These are phyloP conservation scores for Mythimna loreyi DNA, from an alignment of 2,888 invertebrate genomes.

Conservation along the genomic window DNA sequence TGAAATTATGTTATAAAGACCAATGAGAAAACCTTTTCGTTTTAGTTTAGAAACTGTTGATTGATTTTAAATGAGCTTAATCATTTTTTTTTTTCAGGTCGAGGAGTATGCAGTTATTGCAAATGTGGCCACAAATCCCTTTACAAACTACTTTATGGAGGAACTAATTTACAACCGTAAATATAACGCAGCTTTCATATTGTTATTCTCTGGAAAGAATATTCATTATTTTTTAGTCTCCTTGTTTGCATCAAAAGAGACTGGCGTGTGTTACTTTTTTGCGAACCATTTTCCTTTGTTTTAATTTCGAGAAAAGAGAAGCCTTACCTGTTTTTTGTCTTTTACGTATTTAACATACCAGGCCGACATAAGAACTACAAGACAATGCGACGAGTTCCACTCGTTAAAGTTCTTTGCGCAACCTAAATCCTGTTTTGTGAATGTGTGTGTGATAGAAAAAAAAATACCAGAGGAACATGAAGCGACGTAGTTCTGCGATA, in stretches of 20 bases:
- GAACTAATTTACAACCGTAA: not conserved
- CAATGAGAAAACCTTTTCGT: not conserved
- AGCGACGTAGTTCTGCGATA: slow-evolving; percentile 72
- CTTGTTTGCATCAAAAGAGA: slow-evolving; percentile 10
- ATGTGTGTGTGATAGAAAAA: slow-evolving; percentile 50
- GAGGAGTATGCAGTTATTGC: not conserved
- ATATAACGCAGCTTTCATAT: not conserved
- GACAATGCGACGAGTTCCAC: slow-evolving; percentile 54
- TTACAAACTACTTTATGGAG: not conserved
- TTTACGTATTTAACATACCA: slow-evolving; percentile 52
- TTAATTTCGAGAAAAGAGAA: slow-evolving; percentile 44
- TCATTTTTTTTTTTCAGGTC: not conserved
- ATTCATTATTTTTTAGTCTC: slow-evolving; percentile 1
- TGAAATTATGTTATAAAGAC: not conserved
- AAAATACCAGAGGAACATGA: slow-evolving; percentile 73
- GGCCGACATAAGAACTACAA: slow-evolving; percentile 54
- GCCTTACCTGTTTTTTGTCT: slow-evolving; percentile 33
- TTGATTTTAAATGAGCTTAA: not conserved
- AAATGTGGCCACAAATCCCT: not conserved
- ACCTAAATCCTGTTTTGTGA: slow-evolving; percentile 62
- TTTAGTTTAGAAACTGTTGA: not conserved
- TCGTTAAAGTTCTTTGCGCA: slow-evolving; percentile 59
- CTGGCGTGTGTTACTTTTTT: slow-evolving; percentile 30
- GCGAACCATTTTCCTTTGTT: slow-evolving; percentile 34
- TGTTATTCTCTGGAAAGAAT: slow-evolving; percentile 6